These are phyloP conservation scores for Scolanthus callimorphus DNA, from an alignment of 92 coral and sea anemone genomes.

Conservation along the genomic window DNA sequence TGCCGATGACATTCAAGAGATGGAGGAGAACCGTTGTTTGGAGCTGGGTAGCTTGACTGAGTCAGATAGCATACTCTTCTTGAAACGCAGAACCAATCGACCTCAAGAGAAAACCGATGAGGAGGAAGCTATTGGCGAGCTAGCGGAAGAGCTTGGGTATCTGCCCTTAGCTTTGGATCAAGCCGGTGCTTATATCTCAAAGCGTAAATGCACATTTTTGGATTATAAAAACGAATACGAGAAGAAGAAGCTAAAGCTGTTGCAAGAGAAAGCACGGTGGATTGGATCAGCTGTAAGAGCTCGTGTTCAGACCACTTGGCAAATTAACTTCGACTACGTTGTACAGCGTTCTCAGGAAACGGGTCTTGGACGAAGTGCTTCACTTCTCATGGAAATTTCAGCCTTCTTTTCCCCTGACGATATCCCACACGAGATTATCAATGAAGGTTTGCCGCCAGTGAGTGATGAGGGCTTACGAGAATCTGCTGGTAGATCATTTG, in stretches of 20 bases:
- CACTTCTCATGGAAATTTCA: conserved; percentile 54
- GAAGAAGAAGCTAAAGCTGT: conserved; percentile 32
- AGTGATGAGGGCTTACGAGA: conserved; percentile 20
- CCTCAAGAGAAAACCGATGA: background rate
- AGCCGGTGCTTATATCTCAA: conserved; percentile 70
- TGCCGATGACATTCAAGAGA: conserved; percentile 32
- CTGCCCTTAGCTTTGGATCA: conserved; percentile 87
- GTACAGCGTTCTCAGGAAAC: conserved; percentile 21
- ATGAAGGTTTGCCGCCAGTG: conserved; percentile 52
- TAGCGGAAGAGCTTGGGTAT: conserved; percentile 68
- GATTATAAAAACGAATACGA: conserved; percentile 47
- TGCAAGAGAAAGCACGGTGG: conserved; percentile 46
- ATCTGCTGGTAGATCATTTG: conserved; percentile 21
- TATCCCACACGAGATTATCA: conserved; percentile 69
- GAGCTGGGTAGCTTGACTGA: conserved; percentile 41
- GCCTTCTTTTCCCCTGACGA: conserved; percentile 81
- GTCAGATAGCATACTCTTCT: conserved; percentile 55
- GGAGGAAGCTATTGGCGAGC: conserved; percentile 12
- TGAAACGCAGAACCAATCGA: conserved; percentile 30
- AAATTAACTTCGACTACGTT: conserved; percentile 61
- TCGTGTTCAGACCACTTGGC: conserved; percentile 83
- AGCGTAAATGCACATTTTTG: conserved; percentile 24
- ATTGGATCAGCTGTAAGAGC: conserved; percentile 55
- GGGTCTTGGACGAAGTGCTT: conserved; percentile 37
- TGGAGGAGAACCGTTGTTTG: conserved; percentile 43